Conservation (phyloP, 2,888 invertebrate genomes). For the Lottia gigantea region DNA sequence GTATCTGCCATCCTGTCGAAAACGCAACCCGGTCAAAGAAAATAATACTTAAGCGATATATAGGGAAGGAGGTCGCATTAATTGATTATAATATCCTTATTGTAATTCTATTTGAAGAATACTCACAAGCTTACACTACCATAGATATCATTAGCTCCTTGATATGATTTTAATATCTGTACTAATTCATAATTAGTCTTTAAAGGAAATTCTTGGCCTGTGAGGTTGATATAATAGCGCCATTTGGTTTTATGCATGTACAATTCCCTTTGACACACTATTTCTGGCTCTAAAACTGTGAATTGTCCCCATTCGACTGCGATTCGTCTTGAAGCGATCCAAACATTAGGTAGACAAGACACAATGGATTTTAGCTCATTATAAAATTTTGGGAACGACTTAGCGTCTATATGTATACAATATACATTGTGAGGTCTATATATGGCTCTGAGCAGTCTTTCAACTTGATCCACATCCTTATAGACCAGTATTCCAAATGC, state of each 20-base stretch:
- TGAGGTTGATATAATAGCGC: slow-evolving; percentile 64
- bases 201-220: slow-evolving; percentile 62
- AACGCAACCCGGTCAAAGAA: no score
- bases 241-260: slow-evolving; percentile 40
- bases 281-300: slow-evolving; percentile 52
- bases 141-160: slow-evolving; percentile 57
- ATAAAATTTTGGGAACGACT: slow-evolving; percentile 29
- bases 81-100: no score
- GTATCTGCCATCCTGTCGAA: no score
- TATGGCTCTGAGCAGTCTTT: slow-evolving; percentile 46
- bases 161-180: slow-evolving; percentile 48
- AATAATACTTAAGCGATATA: no score
- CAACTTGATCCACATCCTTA: slow-evolving; percentile 42
- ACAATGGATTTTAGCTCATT: slow-evolving; percentile 32
- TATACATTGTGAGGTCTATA: slow-evolving; percentile 57
- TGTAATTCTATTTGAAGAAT: no score
- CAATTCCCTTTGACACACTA: slow-evolving; percentile 52
- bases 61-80: no score
- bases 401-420: slow-evolving; percentile 55
- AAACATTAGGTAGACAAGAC: slow-evolving; percentile 50
- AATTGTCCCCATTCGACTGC: slow-evolving; percentile 55
- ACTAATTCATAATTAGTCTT: slow-evolving; percentile 61
- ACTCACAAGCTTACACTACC: no score
- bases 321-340: slow-evolving; percentile 38
- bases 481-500: slow-evolving; percentile 52